Evolutionary conservation across 2,113 vertebrate species (phyloP).

Genomic region (Aegithalos caudatus): DNA sequence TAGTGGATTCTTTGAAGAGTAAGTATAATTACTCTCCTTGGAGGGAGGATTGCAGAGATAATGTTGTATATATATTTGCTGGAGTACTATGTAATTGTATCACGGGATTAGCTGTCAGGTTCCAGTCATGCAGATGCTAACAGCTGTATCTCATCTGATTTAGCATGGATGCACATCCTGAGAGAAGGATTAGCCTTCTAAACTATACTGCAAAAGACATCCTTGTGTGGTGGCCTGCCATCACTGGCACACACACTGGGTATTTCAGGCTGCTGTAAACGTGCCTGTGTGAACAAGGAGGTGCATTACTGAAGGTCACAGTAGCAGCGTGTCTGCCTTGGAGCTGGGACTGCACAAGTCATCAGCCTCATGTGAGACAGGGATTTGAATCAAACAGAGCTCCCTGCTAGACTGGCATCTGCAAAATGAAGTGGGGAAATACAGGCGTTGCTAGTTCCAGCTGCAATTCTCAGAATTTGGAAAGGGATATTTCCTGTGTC

Average conservation of each 20-base stretch:
- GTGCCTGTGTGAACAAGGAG: neutral
- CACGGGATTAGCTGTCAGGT: neutral
- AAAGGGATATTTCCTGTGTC: neutral
- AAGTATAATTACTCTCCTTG: neutral
- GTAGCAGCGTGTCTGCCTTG: neutral
- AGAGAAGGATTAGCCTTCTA: neutral
- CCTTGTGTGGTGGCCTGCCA: neutral
- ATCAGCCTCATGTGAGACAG: neutral
- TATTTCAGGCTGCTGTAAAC: neutral
- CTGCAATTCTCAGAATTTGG: neutral
- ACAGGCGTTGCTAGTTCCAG: neutral
- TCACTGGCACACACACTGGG: fast-evolving
- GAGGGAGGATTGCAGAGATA: neutral
- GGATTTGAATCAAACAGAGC: neutral
- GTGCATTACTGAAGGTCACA: neutral
- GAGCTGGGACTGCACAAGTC: neutral
- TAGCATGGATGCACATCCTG: neutral
- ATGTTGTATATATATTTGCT: neutral
- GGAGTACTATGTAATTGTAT: neutral
- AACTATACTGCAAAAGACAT: neutral
- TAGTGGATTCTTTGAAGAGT: constrained; percentile 30
- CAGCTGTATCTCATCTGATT: neutral
- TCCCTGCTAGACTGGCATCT: neutral
- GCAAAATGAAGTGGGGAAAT: neutral
- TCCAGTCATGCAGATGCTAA: neutral